These are phyloP conservation scores for Pseudochaenichthys georgianus DNA, from an alignment of 2,797 vertebrate genomes.

Conservation along the genomic window DNA sequence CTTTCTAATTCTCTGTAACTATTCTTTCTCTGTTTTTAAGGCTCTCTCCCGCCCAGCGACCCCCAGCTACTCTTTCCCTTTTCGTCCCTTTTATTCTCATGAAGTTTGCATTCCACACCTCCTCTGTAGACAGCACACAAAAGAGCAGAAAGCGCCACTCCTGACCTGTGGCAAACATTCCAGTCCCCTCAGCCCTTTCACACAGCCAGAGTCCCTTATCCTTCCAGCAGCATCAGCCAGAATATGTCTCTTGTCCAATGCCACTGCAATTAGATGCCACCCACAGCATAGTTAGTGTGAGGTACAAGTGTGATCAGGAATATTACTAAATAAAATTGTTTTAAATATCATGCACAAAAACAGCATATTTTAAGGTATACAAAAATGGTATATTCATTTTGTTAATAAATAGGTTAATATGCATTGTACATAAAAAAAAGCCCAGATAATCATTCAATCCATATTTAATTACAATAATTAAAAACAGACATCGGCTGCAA, in stretches of 20 bases:
- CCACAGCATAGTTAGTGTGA: background rate
- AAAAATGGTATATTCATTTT: background rate
- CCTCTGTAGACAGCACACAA: constrained; percentile 85
- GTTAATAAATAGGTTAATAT: background rate
- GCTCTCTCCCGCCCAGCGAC: constrained; percentile 36
- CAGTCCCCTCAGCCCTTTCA: constrained; percentile 66
- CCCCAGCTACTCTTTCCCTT: constrained; percentile 58
- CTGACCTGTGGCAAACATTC: constrained; percentile 86
- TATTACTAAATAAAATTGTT: background rate
- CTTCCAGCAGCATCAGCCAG: constrained; percentile 42
- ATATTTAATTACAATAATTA: constrained; percentile 45
- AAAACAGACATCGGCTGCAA: constrained; percentile 33
- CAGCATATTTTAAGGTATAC: background rate
- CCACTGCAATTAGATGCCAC: constrained; percentile 3
- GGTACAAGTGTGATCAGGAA: background rate
- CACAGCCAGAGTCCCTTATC: constrained; percentile 50
- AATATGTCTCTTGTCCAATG: constrained; percentile 28
- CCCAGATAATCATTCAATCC: constrained; percentile 25
- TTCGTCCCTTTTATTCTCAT: constrained; percentile 73
- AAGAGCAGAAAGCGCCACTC: constrained; percentile 79
- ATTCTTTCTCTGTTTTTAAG: constrained; percentile 48
- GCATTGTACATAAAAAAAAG: background rate
- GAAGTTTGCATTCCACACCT: constrained; percentile 88
- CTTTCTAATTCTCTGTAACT: constrained; percentile 39
- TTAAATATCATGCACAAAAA: background rate